These are phyloP conservation scores for Verasper variegatus DNA, from an alignment of 2,113 vertebrate genomes.

Conservation along the genomic window DNA sequence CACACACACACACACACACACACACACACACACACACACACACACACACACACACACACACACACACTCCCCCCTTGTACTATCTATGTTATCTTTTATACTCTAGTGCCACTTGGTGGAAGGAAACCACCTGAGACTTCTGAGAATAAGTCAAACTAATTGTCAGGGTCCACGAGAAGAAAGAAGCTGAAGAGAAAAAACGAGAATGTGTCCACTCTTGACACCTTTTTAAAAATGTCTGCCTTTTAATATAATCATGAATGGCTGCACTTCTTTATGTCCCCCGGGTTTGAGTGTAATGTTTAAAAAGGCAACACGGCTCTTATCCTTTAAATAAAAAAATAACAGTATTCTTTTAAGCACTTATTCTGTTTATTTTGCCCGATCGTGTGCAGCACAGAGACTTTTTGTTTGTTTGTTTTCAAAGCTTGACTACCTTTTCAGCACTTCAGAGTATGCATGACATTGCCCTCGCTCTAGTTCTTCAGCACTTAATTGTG, in stretches of 20 bases:
- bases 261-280: slow-evolving; percentile 69
- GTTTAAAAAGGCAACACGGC: slow-evolving; percentile 63
- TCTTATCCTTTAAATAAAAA: slow-evolving; percentile 46
- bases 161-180: slow-evolving; percentile 72
- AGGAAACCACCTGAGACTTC: slow-evolving; percentile 77
- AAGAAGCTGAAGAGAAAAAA: slow-evolving; percentile 8
- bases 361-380: slow-evolving; percentile 75
- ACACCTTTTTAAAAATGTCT: slow-evolving; percentile 68
- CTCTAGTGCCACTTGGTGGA: slow-evolving; percentile 86
- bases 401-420: slow-evolving; percentile 61
- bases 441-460: slow-evolving; percentile 91
- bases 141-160: slow-evolving; percentile 82
- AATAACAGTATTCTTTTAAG: slow-evolving; percentile 72
- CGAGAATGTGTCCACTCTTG: slow-evolving; percentile 61
- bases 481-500: slow-evolving; percentile 80
- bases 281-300: slow-evolving; percentile 50
- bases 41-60: slow-evolving; percentile 47
- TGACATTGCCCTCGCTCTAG: slow-evolving; percentile 78
- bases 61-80: slow-evolving; percentile 40
- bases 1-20: too few species aligned
- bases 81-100: slow-evolving; percentile 78
- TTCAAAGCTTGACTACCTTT: slow-evolving; percentile 83
- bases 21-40: too few species aligned
- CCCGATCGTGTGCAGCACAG: slow-evolving; percentile 79
- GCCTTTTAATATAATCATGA: slow-evolving; percentile 75